Evolutionary conservation across 2,797 vertebrate genomes (phyloP), one percentile per base, ranked within the genome.

Genomic region (Enteromius unitaeniatus): DNA sequence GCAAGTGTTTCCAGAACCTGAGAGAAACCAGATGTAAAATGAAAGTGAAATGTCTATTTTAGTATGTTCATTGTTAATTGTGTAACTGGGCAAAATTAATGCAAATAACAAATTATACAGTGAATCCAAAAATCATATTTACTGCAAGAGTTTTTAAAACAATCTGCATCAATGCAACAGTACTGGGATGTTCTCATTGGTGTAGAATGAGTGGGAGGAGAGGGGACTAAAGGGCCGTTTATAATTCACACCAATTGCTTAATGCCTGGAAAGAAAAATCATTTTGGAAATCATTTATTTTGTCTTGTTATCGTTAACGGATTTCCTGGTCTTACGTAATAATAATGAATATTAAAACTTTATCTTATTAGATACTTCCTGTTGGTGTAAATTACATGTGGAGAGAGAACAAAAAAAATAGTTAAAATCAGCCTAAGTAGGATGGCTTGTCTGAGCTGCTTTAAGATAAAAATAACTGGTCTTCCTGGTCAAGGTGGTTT

Each of bases 11-110:
- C 51, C 13, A 58, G 73, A 76, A 58, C 21, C 47, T 14, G 28
- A 34, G 72, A 53, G 19, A 58, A 76, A 40, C 73, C 53, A 23
- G 51, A 58, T 15, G 14, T 76, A 40, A 58, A 76, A 37, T 9
- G 31, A 76, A 76, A 76, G 21, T 76, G 31, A 34, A 40, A 4
- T 76, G 34, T 9, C 53, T 4, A 6, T 58, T 76, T 76, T 53
- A 40, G 14, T 23, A 58, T 23, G 15, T 6, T 58, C 49, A 21
- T 53, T 17, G 1, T 58, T 58, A 58, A 23, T n/a, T 64, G 14
- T 64, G n/a, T 15, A 23, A 55, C 31, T 37, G 11, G 17, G 49
- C 1, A 0, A 37, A 75, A 9, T 14, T 23, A 58, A 75, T 58
- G 21, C 31, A 55, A 3, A 23, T 19, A 34, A 74, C 0, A n/a